Conservation (phyloP, 2,113 vertebrate genomes). For the Petrocephalus microphthalmus region DNA sequence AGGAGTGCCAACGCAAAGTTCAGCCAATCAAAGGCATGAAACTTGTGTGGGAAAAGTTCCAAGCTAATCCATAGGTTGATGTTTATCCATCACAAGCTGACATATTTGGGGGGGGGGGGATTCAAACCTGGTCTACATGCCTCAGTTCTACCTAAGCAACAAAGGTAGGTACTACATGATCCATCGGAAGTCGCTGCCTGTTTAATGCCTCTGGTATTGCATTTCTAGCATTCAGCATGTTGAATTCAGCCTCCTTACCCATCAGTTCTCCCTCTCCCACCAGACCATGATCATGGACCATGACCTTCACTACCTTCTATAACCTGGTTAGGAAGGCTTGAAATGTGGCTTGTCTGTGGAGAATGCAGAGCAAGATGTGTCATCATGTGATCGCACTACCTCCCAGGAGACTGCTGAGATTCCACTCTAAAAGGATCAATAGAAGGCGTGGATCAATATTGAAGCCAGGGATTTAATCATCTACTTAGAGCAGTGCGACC, state of each 20-base stretch:
- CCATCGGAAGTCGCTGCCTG: background rate
- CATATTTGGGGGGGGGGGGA: background rate
- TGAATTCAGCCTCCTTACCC: background rate
- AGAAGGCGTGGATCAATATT: background rate
- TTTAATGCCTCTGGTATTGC: background rate
- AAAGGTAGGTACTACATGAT: background rate
- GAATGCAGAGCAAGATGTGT: background rate
- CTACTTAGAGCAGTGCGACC: background rate
- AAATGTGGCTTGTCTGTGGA: background rate
- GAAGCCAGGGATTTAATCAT: background rate
- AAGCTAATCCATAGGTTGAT: background rate
- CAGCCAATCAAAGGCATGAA: background rate
- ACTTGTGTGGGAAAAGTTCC: background rate
- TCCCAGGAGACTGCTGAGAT: background rate
- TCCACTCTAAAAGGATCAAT: background rate
- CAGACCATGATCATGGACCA: too few relatives aligned
- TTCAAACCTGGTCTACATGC: background rate
- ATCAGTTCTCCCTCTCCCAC: background rate
- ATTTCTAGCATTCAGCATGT: background rate
- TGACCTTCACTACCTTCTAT: background rate
- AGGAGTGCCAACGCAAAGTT: background rate
- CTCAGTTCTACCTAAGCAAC: background rate
- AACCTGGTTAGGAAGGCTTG: background rate
- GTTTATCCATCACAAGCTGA: background rate
- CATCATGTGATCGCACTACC: background rate